phyloP scores from a whole-genome alignment of 2,113 vertebrate species.

The Sardina pilchardus region DNA sequence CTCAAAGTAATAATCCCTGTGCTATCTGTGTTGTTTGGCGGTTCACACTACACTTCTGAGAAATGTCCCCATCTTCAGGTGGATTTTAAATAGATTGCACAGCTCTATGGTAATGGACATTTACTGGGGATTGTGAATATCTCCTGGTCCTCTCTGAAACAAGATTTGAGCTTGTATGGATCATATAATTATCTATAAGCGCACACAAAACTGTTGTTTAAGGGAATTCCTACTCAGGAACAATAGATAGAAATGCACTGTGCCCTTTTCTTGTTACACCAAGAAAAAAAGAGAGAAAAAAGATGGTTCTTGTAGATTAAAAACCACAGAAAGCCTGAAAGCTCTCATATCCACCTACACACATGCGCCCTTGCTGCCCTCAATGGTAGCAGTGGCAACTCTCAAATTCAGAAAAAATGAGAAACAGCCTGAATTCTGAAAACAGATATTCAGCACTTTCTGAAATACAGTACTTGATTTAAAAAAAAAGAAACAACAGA shows the following conservation, averaged over 20 bases:
- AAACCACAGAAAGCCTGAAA: background rate
- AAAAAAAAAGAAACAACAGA: background rate
- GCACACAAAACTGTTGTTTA: background rate
- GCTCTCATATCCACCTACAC: background rate
- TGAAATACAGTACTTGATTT: background rate
- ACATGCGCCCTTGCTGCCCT: background rate
- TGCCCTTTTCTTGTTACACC: background rate
- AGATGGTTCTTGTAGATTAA: background rate
- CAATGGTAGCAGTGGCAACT: background rate
- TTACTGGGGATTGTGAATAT: too few species aligned
- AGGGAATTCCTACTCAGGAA: background rate
- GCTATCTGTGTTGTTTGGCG: background rate
- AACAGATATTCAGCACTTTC: background rate
- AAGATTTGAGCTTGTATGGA: background rate
- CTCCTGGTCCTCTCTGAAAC: background rate
- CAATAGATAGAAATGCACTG: background rate
- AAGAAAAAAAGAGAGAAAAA: background rate
- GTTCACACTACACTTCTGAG: background rate
- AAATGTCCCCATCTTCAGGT: background rate
- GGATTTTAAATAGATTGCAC: background rate
- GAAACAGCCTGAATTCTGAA: background rate
- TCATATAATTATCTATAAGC: background rate
- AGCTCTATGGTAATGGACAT: background rate
- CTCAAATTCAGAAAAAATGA: background rate
- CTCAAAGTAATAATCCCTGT: background rate